Evolutionary conservation across 1,140 invertebrate species (phyloP), one percentile per base, ranked within the genome.

Genomic region (Marisa cornuarietis): DNA sequence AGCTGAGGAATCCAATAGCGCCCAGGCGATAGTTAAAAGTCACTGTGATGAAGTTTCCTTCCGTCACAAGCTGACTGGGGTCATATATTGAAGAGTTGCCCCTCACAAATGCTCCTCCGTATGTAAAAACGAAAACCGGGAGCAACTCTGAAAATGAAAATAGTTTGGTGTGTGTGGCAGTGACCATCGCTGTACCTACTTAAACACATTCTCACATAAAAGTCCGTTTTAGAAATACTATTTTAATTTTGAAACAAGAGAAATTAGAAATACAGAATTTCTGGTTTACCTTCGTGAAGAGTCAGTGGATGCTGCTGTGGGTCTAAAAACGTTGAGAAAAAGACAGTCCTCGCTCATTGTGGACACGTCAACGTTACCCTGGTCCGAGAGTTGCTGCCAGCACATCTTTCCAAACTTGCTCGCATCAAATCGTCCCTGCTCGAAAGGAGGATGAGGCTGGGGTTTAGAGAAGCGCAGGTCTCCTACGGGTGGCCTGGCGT

Each of bases 271-370:
- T n/a, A n/a, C n/a, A n/a, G 11, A 14, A 58, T 14, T 1, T 58
- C 54, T 6, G 54, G 0, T 18, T 18, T 58, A 58, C 54, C 54
- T 18, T 18, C 9, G 54, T 1, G 54, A 14, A 14, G 54, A 14
- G 4, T 9, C 54, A 58, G 11, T 58, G 54, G 54, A 11, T 58
- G 54, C 8, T 18, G 11, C 16, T 9, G 2, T 8, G 2, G 54
- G 54, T 58, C 54, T 58, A 91, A 92, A 94, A 9, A 99, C 95
- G 90, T 97, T 98, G 74, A 99, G 93, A 90, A 97, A 97, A 13
- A 99, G 93, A 90, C 98, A 99, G 91, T 99, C 97, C 93, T 99
- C 98, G 83, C 51, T 68, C 54, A 65, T 61, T 49, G 31, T n/a
- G 22, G 13, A 13, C 10, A n/a, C 65, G 22, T n/a, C 11, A 13